Evolutionary conservation across 2,888 invertebrate species (phyloP), one percentile per base, ranked within the genome.

Genomic region (Tiliacea citrago): DNA sequence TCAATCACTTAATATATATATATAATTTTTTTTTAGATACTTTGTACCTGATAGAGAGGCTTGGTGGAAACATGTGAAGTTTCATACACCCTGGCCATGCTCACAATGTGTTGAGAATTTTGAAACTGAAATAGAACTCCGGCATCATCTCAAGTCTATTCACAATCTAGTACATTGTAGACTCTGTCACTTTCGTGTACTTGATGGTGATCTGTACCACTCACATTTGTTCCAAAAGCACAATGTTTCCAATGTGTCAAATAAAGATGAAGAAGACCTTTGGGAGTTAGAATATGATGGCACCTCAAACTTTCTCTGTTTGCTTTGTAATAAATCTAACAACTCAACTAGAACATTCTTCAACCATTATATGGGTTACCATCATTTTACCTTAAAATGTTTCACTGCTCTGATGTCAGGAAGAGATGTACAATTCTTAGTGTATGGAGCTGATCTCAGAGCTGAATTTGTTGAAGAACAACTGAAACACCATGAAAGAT

Each of bases 321-420:
- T 93, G 51, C 90, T 96, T 4, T 96, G 96, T 80, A 91, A 92
- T 0, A 96, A 95, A 85, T 79, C 92, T 6, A 92, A 93, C 75
- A 92, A 92, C 68, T 71, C 88, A 24, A 84, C 90, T 2, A 87
- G 90, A 16, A 92, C 91, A 57, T 96, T 95, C 82, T 95, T 95
- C 61, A 94, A 93, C 76, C 96, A 96, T 80, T 96, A 92, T 73
- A 95, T 96, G 93, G 94, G 95, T 0, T 94, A 89, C 73, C 96
- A 96, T 73, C 95, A 95, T 80, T 94, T 96, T 60, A 96, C 96
- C 10, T 86, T 96, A 0, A 96, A 96, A 89, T 96, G 96, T 75
- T 90, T 96, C n/a, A 89, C 95, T 9, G 89, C 83, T 47, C 77
- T 95, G 4, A 88, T 96, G 39, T 94, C 94, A 10, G 96, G 96